Percentiles rank a stretch among this genome's conserved stretches.
Conservation (phyloP, 2,797 vertebrate genomes). For the Artibeus jamaicensis region DNA sequence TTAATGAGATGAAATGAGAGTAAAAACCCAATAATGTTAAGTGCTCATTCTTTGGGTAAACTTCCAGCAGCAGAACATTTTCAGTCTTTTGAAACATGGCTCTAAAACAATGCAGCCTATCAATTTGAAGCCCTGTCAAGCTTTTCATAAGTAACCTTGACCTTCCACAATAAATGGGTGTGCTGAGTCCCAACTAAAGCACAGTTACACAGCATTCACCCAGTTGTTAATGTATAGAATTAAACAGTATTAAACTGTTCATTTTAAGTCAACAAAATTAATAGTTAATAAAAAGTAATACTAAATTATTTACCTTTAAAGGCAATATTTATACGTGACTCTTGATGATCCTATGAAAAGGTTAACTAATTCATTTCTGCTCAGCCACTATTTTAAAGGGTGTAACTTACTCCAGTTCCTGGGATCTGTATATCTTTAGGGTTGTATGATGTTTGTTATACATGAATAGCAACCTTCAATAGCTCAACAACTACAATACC, state of each 20-base stretch:
- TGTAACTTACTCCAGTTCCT: not conserved
- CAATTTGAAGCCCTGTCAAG: not conserved
- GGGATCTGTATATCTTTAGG: not conserved
- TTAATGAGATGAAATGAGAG: slow-evolving; percentile 80
- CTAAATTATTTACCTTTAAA: not conserved
- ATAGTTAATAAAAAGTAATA: not conserved
- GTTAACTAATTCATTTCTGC: not conserved
- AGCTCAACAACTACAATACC: not conserved
- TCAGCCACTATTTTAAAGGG: not conserved
- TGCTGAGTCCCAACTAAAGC: not conserved
- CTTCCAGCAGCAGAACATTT: slow-evolving; percentile 63
- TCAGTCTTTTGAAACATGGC: slow-evolving; percentile 52
- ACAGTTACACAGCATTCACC: not conserved
- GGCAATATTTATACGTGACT: not conserved
- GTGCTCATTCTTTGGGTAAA: slow-evolving; percentile 80
- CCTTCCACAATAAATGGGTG: not conserved
- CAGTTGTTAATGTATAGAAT: not conserved
- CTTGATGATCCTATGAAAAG: not conserved
- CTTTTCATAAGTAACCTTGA: not conserved
- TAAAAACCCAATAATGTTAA: slow-evolving; percentile 79
- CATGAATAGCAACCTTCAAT: not conserved
- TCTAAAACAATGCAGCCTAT: not conserved
- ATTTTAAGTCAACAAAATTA: not conserved
- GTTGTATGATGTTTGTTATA: not conserved
- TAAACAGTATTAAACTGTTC: not conserved